Percentiles rank a stretch among this genome's conserved stretches.
phyloP scores from a whole-genome alignment of 1,140 invertebrate genomes.

The Drosophila pectinifera region DNA sequence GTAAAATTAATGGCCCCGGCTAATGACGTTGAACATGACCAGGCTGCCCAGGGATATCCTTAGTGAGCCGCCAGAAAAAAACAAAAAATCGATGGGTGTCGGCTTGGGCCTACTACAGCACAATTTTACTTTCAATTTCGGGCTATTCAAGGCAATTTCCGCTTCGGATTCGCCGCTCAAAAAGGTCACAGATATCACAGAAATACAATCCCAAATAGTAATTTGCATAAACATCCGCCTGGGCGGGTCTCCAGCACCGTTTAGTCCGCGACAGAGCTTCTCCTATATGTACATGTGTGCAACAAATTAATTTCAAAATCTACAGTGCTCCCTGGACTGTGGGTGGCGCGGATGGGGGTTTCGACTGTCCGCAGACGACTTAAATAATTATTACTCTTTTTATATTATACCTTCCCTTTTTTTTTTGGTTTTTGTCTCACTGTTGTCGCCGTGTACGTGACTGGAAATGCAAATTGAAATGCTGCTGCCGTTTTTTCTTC shows the following conservation, averaged over 20 bases:
- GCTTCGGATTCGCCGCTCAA: constrained; percentile 20
- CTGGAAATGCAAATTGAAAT: constrained; percentile 56
- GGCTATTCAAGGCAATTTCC: constrained; percentile 28
- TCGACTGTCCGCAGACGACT: constrained; percentile 3
- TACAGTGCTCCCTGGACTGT: constrained; percentile 4
- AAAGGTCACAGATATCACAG: constrained; percentile 31
- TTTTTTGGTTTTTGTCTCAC: constrained; percentile 31
- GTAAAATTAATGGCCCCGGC: constrained; percentile 13
- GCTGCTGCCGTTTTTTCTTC: constrained; percentile 28
- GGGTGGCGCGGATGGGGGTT: constrained; percentile 1
- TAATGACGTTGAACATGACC: constrained; percentile 22
- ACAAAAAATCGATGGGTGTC: constrained; percentile 9
- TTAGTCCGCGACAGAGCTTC: constrained; percentile 17
- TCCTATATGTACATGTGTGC: constrained; percentile 10
- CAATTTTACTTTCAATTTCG: constrained; percentile 27
- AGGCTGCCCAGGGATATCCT: constrained; percentile 11
- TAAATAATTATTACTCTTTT: constrained; percentile 39
- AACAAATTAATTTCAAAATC: constrained; percentile 60
- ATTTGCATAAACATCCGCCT: constrained; percentile 46
- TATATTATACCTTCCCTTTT: constrained; percentile 11
- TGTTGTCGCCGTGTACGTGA: constrained; percentile 52
- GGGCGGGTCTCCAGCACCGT: constrained; percentile 10
- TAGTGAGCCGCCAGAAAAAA: constrained; percentile 2
- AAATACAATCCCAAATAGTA: constrained; percentile 19
- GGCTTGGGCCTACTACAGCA: neutral